A percentile compares a stretch with the other conserved stretches of the same genome.
Evolutionary conservation across 2,113 vertebrate species (phyloP).

Genomic region (Pogona vitticeps): DNA sequence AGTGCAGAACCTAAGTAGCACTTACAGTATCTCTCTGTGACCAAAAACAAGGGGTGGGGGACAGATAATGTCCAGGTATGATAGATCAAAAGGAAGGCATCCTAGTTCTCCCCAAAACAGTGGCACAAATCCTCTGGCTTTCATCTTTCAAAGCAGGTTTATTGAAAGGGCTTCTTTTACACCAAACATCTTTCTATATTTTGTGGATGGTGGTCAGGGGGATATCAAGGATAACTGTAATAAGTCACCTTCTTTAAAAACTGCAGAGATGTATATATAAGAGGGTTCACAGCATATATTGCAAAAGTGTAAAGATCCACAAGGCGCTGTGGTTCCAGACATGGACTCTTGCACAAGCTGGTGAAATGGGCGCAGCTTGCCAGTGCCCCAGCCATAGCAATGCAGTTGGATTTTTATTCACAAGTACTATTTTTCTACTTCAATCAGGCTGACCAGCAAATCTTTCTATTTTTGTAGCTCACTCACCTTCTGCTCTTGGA

Average conservation of each 20-base stretch:
- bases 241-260: constrained; percentile 18
- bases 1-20: neutral
- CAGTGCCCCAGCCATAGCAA: constrained; percentile 4
- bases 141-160: constrained; percentile 1
- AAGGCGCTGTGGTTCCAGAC: neutral
- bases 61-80: neutral
- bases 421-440: constrained; percentile 20
- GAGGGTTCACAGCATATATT: constrained; percentile 26
- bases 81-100: neutral
- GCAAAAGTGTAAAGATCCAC: neutral
- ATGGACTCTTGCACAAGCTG: neutral
- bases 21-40: neutral
- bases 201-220: neutral
- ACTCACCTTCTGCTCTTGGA: constrained; percentile 87
- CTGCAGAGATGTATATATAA: constrained; percentile 22
- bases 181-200: neutral
- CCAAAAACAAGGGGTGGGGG: too few species aligned
- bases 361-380: neutral
- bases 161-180: neutral
- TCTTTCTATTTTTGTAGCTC: constrained; percentile 83
- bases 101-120: neutral
- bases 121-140: neutral
- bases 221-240: neutral
- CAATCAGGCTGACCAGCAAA: constrained; percentile 59
- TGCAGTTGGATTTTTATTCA: constrained; percentile 23